Evolutionary conservation across 2,797 vertebrate species (phyloP).

Genomic region (Enteromius unitaeniatus): DNA sequence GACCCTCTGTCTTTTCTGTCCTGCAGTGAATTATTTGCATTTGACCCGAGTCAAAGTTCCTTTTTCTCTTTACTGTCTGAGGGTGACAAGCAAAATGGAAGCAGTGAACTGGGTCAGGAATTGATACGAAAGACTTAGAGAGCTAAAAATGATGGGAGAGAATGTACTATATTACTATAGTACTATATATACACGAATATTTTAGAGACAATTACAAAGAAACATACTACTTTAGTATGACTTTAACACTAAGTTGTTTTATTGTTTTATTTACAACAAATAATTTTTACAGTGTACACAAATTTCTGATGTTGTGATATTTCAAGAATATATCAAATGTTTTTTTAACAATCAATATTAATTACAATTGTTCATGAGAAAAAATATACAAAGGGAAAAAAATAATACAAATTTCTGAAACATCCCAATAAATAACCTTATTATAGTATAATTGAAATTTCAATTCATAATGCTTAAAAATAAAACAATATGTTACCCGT

Average conservation of each 20-base stretch:
- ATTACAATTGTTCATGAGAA: background rate
- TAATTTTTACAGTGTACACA: background rate
- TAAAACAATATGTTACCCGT: background rate
- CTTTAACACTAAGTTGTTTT: background rate
- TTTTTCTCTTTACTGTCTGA: background rate
- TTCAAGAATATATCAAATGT: background rate
- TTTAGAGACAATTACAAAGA: background rate
- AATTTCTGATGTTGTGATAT: background rate
- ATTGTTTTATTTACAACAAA: no score
- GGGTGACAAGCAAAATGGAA: background rate
- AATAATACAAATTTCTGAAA: background rate
- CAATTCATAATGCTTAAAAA: background rate
- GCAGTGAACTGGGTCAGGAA: background rate
- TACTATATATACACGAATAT: no score
- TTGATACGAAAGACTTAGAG: background rate
- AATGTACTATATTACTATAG: no score
- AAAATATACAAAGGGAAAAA: background rate
- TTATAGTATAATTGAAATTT: background rate
- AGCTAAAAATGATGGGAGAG: background rate
- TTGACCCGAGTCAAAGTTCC: slow-evolving; percentile 26
- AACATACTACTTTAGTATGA: background rate
- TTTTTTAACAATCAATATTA: background rate
- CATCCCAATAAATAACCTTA: background rate
- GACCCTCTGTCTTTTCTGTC: slow-evolving; percentile 5
- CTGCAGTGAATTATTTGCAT: background rate